Evolutionary conservation across 2,113 vertebrate genomes (phyloP), one percentile per base, ranked within the genome.

Genomic region (Burhinus oedicnemus): DNA sequence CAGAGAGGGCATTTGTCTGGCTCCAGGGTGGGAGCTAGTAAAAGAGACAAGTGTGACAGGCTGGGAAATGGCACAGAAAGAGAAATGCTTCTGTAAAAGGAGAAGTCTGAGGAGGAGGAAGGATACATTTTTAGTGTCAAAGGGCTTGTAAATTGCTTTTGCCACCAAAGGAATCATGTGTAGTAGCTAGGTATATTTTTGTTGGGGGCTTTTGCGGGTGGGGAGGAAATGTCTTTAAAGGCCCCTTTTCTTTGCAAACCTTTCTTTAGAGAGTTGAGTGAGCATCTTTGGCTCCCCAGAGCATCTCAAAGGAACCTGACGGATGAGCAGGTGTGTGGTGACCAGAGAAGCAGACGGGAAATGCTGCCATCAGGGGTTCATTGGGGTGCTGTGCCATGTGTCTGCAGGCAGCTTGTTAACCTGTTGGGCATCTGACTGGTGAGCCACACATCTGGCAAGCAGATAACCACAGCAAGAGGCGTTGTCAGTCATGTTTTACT

Each of bases 91-190:
- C 72, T 89, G 89, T 11, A 9, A 95, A 96, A 95, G 71, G 88
- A 83, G 92, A 97, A 97, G 95, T 95, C 61, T 8, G 15, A 79
- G 89, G 57, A 87, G 76, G 76, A 93, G 66, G 93, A 88, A 93
- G 90, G 66, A 87, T 79, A 1, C 87, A 71, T 79, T 91, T 93
- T 92, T 96, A 89, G 74, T 26, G 77, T 26, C 75, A 40, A 19
- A 78, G 32, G 55, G 51, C 54, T 86, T 82, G 51, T 87, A 83
- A 78, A 52, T 54, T 78, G 27, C 34, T 64, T 88, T 91, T 94
- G 68, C 87, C 52, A 25, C 32, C 0, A 1, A 42, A 90, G 65
- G 36, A 71, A 79, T 87, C 85, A 0, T 26, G 51, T 69, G 54
- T 22, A 9, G 44, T 30, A 58, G 49, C 29, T 52, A 15, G 69